Percentiles rank a stretch among this genome's conserved stretches.
Conservation (phyloP, 2,888 invertebrate species). For the Phortica okadai region DNA sequence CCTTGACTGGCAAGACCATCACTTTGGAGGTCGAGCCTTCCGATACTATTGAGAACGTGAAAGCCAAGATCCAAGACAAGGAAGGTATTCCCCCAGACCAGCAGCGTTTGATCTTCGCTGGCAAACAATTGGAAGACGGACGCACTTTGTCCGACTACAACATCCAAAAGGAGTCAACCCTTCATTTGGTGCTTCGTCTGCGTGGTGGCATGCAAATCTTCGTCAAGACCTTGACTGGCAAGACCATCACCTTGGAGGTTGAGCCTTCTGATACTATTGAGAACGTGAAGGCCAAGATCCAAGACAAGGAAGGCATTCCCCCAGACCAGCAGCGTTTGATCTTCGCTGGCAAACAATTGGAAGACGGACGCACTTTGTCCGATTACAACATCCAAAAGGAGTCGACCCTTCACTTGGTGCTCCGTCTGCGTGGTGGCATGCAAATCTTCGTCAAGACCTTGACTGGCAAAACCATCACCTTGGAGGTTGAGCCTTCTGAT, state of each 20-base stretch:
- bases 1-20: conserved; percentile 64
- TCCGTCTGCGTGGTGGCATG: no score
- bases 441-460: no score
- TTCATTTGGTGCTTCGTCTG: conserved; percentile 60
- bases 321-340: conserved; percentile 15
- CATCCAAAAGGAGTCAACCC: conserved; percentile 55
- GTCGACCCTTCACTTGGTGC: conserved; percentile 2
- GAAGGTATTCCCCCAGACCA: conserved; percentile 67
- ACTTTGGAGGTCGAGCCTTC: no score
- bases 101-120: conserved; percentile 65
- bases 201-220: conserved; percentile 68
- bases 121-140: conserved; percentile 64
- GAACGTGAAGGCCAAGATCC: conserved; percentile 52
- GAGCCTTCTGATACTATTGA: no score
- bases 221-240: conserved; percentile 66
- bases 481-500: no score
- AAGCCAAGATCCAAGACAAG: conserved; percentile 59
- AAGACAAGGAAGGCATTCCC: conserved; percentile 54
- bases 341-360: conserved; percentile 1
- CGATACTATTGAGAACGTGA: conserved; percentile 54
- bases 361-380: not conserved
- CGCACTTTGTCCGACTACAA: conserved; percentile 57
- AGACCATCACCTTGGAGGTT: conserved; percentile 66
- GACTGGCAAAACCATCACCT: no score
- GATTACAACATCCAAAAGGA: conserved; percentile 16